A percentile compares a stretch with the other conserved stretches of the same genome.
Evolutionary conservation across 2,113 vertebrate genomes (phyloP).

Genomic region (Papio anubis): DNA sequence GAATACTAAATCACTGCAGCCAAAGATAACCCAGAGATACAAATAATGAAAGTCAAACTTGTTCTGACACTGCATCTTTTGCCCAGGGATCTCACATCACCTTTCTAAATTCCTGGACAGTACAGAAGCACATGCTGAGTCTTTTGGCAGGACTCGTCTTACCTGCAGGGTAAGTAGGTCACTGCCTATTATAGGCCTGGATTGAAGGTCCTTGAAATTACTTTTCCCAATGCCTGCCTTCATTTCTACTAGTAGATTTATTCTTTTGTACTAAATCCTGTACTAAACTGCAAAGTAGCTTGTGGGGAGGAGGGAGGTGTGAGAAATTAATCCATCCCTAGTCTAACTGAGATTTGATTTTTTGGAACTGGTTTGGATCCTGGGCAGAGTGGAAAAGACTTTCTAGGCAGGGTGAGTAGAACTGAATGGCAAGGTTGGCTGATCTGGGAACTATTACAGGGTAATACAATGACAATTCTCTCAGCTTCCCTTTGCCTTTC

Average conservation of each 20-base stretch:
- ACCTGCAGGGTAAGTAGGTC: constrained; percentile 47
- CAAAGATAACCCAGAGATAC: constrained; percentile 26
- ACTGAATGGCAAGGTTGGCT: background rate
- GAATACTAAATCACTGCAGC: constrained; percentile 23
- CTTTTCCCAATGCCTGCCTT: background rate
- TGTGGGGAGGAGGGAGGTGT: background rate
- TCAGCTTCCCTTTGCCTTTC: background rate
- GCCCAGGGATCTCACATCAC: background rate
- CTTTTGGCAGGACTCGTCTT: constrained; percentile 15
- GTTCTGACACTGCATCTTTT: constrained; percentile 19
- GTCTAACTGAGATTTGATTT: background rate
- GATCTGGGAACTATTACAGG: background rate
- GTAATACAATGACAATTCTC: background rate
- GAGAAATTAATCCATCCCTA: constrained; percentile 21
- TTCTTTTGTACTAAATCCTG: constrained; percentile 47
- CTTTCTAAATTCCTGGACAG: constrained; percentile 38
- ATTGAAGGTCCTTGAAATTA: constrained; percentile 26
- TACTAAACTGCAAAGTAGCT: constrained; percentile 25
- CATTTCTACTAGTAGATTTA: constrained; percentile 33
- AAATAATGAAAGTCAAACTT: constrained; percentile 41
- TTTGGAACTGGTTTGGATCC: background rate
- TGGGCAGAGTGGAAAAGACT: background rate
- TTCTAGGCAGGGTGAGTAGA: background rate
- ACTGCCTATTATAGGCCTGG: background rate
- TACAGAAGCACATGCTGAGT: background rate